Conservation (phyloP, 2,888 invertebrate genomes). For the Meteorus cinctellus region DNA sequence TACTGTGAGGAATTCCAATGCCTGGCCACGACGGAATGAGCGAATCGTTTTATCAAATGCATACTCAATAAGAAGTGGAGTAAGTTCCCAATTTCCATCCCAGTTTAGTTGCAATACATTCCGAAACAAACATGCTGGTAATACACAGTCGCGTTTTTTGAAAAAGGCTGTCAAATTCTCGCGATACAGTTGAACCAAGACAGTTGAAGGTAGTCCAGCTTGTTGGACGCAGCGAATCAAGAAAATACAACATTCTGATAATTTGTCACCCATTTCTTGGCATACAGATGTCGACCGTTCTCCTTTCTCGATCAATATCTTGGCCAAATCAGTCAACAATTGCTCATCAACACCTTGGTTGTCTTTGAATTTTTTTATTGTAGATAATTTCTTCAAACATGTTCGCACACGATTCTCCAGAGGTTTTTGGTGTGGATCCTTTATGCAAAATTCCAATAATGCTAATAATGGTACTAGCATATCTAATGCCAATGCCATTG, state of each 20-base stretch:
- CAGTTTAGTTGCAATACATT: constrained; percentile 80
- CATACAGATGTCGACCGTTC: constrained; percentile 78
- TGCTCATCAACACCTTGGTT: constrained; percentile 76
- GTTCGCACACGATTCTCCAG: constrained; percentile 79
- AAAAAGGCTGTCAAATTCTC: constrained; percentile 78
- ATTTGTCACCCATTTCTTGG: constrained; percentile 80
- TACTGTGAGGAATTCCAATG: constrained; percentile 79
- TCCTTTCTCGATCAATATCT: constrained; percentile 78
- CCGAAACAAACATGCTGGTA: constrained; percentile 81
- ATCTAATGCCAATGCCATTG: constrained; percentile 80
- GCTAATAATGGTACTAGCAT: constrained; percentile 82
- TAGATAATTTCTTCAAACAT: constrained; percentile 78
- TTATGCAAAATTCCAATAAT: constrained; percentile 81
- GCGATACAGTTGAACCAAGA: constrained; percentile 75
- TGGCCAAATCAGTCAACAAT: constrained; percentile 75
- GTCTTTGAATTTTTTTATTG: constrained; percentile 78
- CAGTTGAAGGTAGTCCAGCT: constrained; percentile 63
- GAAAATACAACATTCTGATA: constrained; percentile 79
- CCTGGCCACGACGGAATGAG: constrained; percentile 81
- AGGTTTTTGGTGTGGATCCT: constrained; percentile 81
- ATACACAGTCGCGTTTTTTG: constrained; percentile 78
- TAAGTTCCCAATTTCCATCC: constrained; percentile 79
- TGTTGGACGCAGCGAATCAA: constrained; percentile 79
- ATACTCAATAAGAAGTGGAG: constrained; percentile 76
- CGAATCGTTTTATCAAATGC: constrained; percentile 78